Base-by-base conservation (phyloP, 1,140 invertebrate genomes). In the Macrobrachium rosenbergii region DNA sequence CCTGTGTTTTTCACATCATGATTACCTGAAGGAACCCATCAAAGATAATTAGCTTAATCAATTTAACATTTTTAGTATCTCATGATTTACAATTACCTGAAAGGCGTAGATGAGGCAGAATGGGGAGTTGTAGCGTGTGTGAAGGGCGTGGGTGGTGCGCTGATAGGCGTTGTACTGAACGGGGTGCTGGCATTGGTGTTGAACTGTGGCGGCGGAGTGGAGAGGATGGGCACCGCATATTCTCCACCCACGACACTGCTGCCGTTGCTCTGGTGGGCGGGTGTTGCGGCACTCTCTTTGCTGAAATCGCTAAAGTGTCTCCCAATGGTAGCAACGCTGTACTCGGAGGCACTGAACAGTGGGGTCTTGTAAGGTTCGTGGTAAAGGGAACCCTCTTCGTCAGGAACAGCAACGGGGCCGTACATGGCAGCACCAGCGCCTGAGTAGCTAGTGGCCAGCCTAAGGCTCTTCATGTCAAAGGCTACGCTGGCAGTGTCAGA, bases 391-490 rank as follows among this genome's bases (percentile, higher is more conserved):
- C 94, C 93, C 83, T 94, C 87, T 58, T 89, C 88, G 93, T 62
- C 91, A 92, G 84, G 83, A 17, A 52, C 84, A 14, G 91, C 91
- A 52, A 92, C 92, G 60, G 92, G 92, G 16, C 93, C 93, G 89
- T 93, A 93, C 58, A 92, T 89, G 59, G 91, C 92, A 72, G 89
- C 83, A 5, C 64, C 83, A 23, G 59, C 76, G 6, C 64, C 59
- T 3, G 69, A 90, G 12, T 90, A 88, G 0, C 92, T 91, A 90
- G 92, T 91, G 75, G 91, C 92, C 90, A 94, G 92, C 90, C 94
- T 94, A 7, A 94, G 92, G 88, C 94, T 94, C 89, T 95, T 95
- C 92, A 95, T 94, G 90, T 94, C 94, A 81, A 95, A 95, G 52
- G 94, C 94, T 45, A 94, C 93, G 52, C 89, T 91, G 21, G 90